Evolutionary conservation across 2,888 invertebrate species (phyloP).

Genomic region (Maniola hyperantus): DNA sequence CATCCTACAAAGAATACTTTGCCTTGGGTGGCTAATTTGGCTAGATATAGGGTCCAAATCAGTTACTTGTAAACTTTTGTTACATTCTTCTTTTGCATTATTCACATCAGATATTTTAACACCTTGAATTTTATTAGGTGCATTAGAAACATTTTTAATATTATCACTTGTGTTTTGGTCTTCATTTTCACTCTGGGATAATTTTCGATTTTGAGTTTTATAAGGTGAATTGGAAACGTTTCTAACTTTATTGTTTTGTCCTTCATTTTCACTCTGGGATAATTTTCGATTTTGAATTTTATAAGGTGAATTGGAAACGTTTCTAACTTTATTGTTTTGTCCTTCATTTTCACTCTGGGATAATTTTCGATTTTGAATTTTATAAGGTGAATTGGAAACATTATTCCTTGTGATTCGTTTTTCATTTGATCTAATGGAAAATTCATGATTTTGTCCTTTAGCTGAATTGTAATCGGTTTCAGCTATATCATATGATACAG

Average conservation of each 20-base stretch:
- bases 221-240: background rate
- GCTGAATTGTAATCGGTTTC: background rate
- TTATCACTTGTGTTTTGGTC: background rate
- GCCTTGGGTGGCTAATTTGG: constrained; percentile 36
- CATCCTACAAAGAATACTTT: constrained; percentile 62
- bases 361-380: background rate
- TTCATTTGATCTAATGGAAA: background rate
- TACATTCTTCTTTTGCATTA: constrained; percentile 15
- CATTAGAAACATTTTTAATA: background rate
- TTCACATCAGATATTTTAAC: background rate
- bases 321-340: constrained; percentile 12
- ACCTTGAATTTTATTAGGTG: background rate
- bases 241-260: constrained; percentile 1
- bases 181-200: background rate
- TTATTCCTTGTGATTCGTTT: constrained; percentile 1
- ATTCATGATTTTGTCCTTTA: background rate
- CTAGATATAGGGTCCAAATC: constrained; percentile 9
- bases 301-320: background rate
- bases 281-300: constrained; percentile 1
- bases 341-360: background rate
- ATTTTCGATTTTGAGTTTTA: background rate
- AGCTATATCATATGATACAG: background rate
- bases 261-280: background rate
- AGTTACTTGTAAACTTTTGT: constrained; percentile 7
- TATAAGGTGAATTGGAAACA: background rate